These are phyloP conservation scores for Hydraecia micacea DNA, from an alignment of 2,888 invertebrate genomes.

Conservation along the genomic window DNA sequence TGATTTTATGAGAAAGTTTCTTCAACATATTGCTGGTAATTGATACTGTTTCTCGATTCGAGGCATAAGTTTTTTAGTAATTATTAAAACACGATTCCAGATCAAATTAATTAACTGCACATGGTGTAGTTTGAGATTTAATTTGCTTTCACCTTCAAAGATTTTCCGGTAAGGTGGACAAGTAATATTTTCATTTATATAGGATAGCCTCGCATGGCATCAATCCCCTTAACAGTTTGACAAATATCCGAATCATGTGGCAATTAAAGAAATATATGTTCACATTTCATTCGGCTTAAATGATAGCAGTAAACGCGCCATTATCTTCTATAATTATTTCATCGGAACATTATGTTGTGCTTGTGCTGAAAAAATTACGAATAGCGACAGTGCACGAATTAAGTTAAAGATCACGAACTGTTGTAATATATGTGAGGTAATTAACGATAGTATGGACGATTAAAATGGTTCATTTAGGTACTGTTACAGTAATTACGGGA, in stretches of 20 bases:
- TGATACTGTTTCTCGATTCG: slow-evolving; percentile 50
- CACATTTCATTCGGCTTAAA: slow-evolving; percentile 53
- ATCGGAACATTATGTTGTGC: slow-evolving; percentile 43
- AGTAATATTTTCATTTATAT: neutral
- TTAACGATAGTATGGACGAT: slow-evolving; percentile 76
- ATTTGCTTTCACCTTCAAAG: slow-evolving; percentile 1
- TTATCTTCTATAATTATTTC: slow-evolving; percentile 62
- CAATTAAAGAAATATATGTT: slow-evolving; percentile 43
- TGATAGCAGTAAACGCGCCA: slow-evolving; percentile 36
- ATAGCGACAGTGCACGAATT: slow-evolving; percentile 63
- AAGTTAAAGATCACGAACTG: slow-evolving; percentile 64
- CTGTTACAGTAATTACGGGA: slow-evolving; percentile 86
- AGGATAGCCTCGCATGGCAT: neutral
- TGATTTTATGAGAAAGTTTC: slow-evolving; percentile 62
- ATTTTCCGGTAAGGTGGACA: neutral
- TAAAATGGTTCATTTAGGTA: slow-evolving; percentile 75
- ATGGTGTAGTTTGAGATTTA: neutral
- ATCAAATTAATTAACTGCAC: slow-evolving; percentile 34
- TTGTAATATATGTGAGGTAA: slow-evolving; percentile 67
- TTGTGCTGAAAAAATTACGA: slow-evolving; percentile 56
- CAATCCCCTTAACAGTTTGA: slow-evolving; percentile 26
- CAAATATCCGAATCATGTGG: slow-evolving; percentile 47
- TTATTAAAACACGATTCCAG: slow-evolving; percentile 29
- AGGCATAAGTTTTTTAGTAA: slow-evolving; percentile 33
- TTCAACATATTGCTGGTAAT: slow-evolving; percentile 63